These are phyloP conservation scores for Acanthacorydalis orientalis DNA, from an alignment of 2,888 invertebrate species.

Conservation along the genomic window DNA sequence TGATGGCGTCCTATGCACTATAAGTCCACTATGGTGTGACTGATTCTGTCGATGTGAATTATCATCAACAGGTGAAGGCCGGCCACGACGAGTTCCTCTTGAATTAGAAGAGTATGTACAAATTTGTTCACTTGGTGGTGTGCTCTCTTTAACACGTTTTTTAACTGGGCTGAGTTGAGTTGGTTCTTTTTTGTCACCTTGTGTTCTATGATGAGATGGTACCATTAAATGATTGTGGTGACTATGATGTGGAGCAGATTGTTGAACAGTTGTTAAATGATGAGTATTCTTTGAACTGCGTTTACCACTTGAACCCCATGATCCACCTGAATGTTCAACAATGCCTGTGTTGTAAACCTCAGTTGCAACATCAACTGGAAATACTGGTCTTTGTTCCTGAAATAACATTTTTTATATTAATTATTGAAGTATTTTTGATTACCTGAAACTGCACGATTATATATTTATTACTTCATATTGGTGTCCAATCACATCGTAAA, in stretches of 20 bases:
- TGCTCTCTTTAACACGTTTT: constrained; percentile 91
- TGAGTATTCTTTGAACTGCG: constrained; percentile 40
- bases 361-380: constrained; percentile 36
- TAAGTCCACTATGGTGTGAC: not conserved
- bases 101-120: constrained; percentile 7
- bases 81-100: constrained; percentile 14
- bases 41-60: constrained; percentile 4
- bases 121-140: constrained; percentile 51
- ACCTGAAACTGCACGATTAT: too few species aligned
- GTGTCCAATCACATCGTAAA: too few species aligned
- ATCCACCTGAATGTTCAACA: constrained; percentile 31
- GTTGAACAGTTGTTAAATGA: constrained; percentile 38
- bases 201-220: constrained; percentile 25
- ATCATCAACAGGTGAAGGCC: constrained; percentile 17
- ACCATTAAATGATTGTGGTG: constrained; percentile 23
- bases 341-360: constrained; percentile 39
- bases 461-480: too few species aligned
- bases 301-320: constrained; percentile 25
- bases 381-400: constrained; percentile 43
- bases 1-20: not conserved
- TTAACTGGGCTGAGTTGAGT: constrained; percentile 91
- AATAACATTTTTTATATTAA: not conserved
- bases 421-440: too few species aligned
- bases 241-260: constrained; percentile 33
- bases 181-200: constrained; percentile 64